Evolutionary conservation across 2,113 vertebrate genomes (phyloP), one percentile per base, ranked within the genome.

Genomic region (Herpetotheres cachinnans): DNA sequence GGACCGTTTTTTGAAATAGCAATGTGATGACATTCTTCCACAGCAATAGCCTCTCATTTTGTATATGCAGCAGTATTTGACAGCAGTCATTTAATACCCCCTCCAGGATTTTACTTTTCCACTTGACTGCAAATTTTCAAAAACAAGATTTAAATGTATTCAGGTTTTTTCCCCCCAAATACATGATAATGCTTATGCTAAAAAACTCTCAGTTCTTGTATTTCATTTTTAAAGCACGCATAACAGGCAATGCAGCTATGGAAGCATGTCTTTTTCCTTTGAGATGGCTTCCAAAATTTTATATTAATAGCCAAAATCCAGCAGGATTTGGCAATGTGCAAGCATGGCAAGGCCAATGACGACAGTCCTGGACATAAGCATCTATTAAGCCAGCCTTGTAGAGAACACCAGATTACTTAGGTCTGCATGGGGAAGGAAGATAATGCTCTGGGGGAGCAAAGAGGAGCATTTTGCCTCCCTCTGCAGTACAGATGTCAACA

Each of bases 281-380:
- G 11, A 34, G 59, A 54, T 25, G 11, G 12, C 40, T 54, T 55
- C 66, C 30, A 67, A 61, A 24, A 61, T 32, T 24, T 18, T 18
- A 1, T 6, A 36, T 36, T 29, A 66, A 32, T 1, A 1, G 46
- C 34, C 26, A 30, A 67, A 84, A 84, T 38, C 46, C 52, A 61
- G 30, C 52, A 73, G 36, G 73, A 36, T 42, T 29, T 42, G 46
- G 86, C n/a, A n/a, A 36, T 2, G 25, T 7, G 46, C 20, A 49
- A 71, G n/a, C 59, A 30, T 2, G 16, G 56, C 42, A 38, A 38
- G 29, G 63, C 63, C 55, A 19, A 6, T 11, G 21, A 65, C 0
- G 0, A 25, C 8, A 34, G 8, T n/a, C 71, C 29, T 11, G 29
- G 58, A 22, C 30, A 7, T 0, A 27, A 40, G 30, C 6, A 10